Percentiles rank a stretch among this genome's conserved stretches.
These are phyloP conservation scores for Drosophila pseudotakahashii DNA, from an alignment of 2,888 invertebrate genomes.

Conservation along the genomic window DNA sequence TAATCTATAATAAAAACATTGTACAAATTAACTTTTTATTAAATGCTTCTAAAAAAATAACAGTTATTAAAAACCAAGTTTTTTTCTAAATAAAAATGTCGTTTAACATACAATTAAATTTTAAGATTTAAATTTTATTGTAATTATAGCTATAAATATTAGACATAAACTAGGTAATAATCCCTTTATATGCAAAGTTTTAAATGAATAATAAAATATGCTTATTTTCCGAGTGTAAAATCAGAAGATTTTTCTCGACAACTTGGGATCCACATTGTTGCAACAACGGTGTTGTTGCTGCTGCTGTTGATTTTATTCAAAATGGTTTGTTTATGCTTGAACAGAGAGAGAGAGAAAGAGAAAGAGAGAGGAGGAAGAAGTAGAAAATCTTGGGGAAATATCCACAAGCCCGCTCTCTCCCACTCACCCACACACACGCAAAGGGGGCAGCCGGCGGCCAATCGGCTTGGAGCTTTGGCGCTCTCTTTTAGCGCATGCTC, in stretches of 20 bases:
- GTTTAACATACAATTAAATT: too few relatives aligned
- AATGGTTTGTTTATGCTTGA: constrained; percentile 77
- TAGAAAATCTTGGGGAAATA: constrained; percentile 57
- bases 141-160: too few relatives aligned
- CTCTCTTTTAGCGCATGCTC: constrained; percentile 71
- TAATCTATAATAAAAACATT: too few relatives aligned
- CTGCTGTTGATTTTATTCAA: constrained; percentile 75
- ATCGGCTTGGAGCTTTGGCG: constrained; percentile 63
- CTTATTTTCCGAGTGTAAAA: constrained; percentile 7
- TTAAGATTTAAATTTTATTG: too few relatives aligned
- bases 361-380: constrained; percentile 22
- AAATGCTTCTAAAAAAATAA: too few relatives aligned
- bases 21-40: too few relatives aligned
- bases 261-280: constrained; percentile 71
- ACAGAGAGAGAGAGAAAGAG: constrained; percentile 39
- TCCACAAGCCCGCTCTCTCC: constrained; percentile 42
- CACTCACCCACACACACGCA: constrained; percentile 27
- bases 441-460: constrained; percentile 48
- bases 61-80: too few relatives aligned
- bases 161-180: too few relatives aligned
- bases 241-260: constrained; percentile 41
- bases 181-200: too few relatives aligned
- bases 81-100: too few relatives aligned
- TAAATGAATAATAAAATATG: background rate
- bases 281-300: constrained; percentile 39